Base-by-base conservation (phyloP, 2,888 invertebrate genomes). In the Tenthredo notha region DNA sequence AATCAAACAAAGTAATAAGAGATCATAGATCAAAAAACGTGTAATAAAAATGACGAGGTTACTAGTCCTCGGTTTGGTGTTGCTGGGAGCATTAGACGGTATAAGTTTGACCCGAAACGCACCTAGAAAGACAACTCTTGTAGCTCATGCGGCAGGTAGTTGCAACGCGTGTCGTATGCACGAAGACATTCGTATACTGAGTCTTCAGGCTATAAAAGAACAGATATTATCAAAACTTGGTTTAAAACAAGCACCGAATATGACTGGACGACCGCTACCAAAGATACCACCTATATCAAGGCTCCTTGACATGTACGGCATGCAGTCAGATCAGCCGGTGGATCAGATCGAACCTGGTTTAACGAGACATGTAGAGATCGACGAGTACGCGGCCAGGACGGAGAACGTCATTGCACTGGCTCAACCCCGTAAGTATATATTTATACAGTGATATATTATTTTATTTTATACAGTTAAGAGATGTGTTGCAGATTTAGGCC, bases 171-270 rank as follows among this genome's bases (percentile, higher is more conserved):
- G 95, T 88, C 93, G 94, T 85, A 94, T 94, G 92, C 94, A 95
- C 87, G 95, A 95, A 88, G 95, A 95, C 90, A 94, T 95, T 78
- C 93, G 95, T 84, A 94, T 93, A n/a, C 90, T 95, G 83, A 95
- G 95, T 88, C 92, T 96, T 77, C 94, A 95, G 89, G 94, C 94
- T 65, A 95, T 96, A 90, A 95, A 95, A 91, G 95, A 94, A 86
- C 95, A 95, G 90, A 95, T 96, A 85, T 91, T 96, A 87, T 94
- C 94, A 89, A 95, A 95, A 89, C 93, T 96, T 88, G 95, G 95
- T 2, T 92, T 96, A 88, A 93, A 93, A 85, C 94, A 95, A 86
- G 95, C 95, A 15, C 95, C 95, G 37, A 96, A 96, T 91, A 95
- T 96, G 88, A 96, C 95, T 7, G 95, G 95, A 25, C 92, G 95